Evolutionary conservation across 2,797 vertebrate genomes (phyloP), one percentile per base, ranked within the genome.

Genomic region (Pipistrellus pipistrellus): DNA sequence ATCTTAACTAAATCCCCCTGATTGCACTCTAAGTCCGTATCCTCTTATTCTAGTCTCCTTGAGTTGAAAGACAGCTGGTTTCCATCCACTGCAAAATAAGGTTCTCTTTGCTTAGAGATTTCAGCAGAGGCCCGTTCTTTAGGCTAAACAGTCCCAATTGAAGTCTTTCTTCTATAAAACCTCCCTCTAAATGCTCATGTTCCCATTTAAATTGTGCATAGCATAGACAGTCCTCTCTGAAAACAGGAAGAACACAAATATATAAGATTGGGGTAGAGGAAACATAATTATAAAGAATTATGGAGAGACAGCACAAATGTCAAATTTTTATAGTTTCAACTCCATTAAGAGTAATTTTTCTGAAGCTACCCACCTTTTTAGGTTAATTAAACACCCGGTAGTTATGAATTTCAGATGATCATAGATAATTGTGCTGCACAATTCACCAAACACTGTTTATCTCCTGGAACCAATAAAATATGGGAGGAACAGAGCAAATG

Each of bases 361-460:
- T 96, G 46, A 96, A 94, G 85, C 87, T 88, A 95, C 32, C 38
- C 84, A 93, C 87, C 93, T 93, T 96, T 96, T 96, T 41, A 96
- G 86, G 51, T 94, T 96, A 96, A 97, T 96, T 95, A 97, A 97
- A 94, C 55, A 96, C 80, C 91, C 0, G 0, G 81, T 69, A 96
- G 94, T 94, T 96, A 96, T 89, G 51, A 96, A 96, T 96, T 95
- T 94, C 91, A 97, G 75, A 96, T 92, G 85, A 95, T 96, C 97
- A 95, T 44, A 96, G 88, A 94, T 97, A 97, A 98, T 96, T 97
- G 84, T 59, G 90, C 92, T 93, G 95, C 78, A 95, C 55, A 92
- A 95, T 95, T 97, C 90, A 95, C 94, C 92, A 97, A 97, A 95
- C 96, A 95, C 88, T 96, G 89, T 97, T 97, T 97, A 97, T 90